Evolutionary conservation across 2,888 invertebrate species (phyloP).

Genomic region (Schizaphis graminum): DNA sequence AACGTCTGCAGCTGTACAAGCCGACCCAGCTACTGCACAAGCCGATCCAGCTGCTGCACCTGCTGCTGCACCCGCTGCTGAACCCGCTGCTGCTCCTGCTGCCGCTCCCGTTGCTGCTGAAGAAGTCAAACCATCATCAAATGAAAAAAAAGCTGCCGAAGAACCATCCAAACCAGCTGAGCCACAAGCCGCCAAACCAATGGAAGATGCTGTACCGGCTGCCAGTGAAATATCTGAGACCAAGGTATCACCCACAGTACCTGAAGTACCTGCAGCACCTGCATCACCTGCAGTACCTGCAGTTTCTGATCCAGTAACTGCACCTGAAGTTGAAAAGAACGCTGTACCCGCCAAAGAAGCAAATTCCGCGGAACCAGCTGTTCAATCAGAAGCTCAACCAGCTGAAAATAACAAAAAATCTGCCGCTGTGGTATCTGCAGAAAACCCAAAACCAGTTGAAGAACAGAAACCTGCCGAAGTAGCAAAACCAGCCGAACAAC

Average conservation of each 20-base stretch:
- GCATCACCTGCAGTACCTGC: not conserved
- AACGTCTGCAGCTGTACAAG: not conserved
- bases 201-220: slow-evolving; percentile 56
- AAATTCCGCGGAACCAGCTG: not conserved
- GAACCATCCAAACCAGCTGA: not conserved
- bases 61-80: too few species aligned
- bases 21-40: slow-evolving; percentile 15
- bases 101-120: slow-evolving; percentile 10
- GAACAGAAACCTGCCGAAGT: slow-evolving; percentile 69
- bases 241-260: slow-evolving; percentile 15
- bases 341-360: slow-evolving; percentile 15
- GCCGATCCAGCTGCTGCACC: too few species aligned
- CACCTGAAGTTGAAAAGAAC: slow-evolving; percentile 24
- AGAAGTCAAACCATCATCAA: not conserved
- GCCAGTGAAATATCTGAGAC: slow-evolving; percentile 57
- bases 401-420: slow-evolving; percentile 46
- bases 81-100: not conserved
- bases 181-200: slow-evolving; percentile 9
- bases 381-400: not conserved
- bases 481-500: slow-evolving; percentile 52
- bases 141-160: slow-evolving; percentile 41
- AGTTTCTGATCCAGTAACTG: not conserved
- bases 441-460: slow-evolving; percentile 66
- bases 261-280: not conserved
- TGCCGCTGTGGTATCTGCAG: slow-evolving; percentile 67